Conservation (phyloP, 2,113 vertebrate species). For the Pholis gunnellus region DNA sequence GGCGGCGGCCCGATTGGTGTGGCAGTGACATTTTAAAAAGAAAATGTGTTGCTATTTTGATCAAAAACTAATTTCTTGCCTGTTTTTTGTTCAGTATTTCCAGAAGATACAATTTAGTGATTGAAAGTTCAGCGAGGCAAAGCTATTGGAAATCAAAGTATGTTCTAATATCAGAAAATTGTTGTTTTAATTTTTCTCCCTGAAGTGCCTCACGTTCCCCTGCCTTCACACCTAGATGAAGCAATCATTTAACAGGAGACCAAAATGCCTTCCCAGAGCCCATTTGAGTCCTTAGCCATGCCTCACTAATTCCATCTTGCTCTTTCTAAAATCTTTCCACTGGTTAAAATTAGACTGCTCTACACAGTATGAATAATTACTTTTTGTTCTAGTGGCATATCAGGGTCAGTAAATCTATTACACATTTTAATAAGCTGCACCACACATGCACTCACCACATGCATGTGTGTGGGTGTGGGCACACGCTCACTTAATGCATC, state of each 20-base stretch:
- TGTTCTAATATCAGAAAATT: constrained; percentile 59
- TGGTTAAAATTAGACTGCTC: constrained; percentile 83
- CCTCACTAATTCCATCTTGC: constrained; percentile 80
- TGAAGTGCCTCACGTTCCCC: constrained; percentile 35
- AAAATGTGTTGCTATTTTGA: constrained; percentile 30
- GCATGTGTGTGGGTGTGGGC: constrained; percentile 43
- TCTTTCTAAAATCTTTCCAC: constrained; percentile 80
- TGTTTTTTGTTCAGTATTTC: constrained; percentile 7
- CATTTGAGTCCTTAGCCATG: constrained; percentile 80
- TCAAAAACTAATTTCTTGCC: constrained; percentile 19
- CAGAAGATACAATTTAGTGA: constrained; percentile 3
- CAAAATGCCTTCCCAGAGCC: constrained; percentile 72
- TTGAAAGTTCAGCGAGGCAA: constrained; percentile 41
- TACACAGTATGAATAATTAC: constrained; percentile 85
- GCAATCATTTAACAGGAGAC: constrained; percentile 77
- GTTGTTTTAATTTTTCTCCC: constrained; percentile 59
- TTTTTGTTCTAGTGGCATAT: constrained; percentile 85
- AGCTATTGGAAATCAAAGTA: constrained; percentile 61
- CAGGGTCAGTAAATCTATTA: constrained; percentile 87
- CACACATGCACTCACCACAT: constrained; percentile 56
- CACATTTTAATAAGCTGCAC: constrained; percentile 84
- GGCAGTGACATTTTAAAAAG: constrained; percentile 59
- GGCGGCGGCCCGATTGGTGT: constrained; percentile 28
- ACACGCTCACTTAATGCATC: constrained; percentile 55
- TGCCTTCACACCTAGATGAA: constrained; percentile 76